phyloP scores from a whole-genome alignment of 1,140 invertebrate genomes.

The Macrotrachela quadricornifera region DNA sequence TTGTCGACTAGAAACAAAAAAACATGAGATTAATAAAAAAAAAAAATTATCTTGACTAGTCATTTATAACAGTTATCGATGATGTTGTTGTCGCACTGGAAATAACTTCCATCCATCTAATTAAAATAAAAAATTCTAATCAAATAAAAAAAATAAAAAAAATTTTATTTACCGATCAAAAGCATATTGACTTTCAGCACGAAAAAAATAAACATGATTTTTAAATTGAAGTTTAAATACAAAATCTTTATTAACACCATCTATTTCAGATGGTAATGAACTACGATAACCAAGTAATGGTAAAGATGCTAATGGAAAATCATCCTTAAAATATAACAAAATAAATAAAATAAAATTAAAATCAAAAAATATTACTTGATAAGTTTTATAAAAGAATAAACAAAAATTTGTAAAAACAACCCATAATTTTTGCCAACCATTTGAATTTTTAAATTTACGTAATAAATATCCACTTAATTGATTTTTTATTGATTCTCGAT shows the following conservation, averaged over 20 bases:
- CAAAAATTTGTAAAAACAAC: conserved; percentile 89
- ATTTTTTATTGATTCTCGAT: conserved; percentile 29
- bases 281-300: conserved; percentile 60
- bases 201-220: conserved; percentile 89
- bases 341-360: neutral
- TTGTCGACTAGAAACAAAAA: too few relatives aligned
- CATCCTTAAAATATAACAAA: conserved; percentile 24
- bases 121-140: conserved; percentile 10
- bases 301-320: conserved; percentile 60
- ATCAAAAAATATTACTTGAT: conserved; percentile 35
- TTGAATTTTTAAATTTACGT: conserved; percentile 86
- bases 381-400: conserved; percentile 92
- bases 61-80: too few relatives aligned
- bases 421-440: conserved; percentile 95
- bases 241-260: conserved; percentile 51
- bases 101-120: conserved; percentile 54
- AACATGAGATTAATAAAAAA: too few relatives aligned
- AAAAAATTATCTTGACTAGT: too few relatives aligned
- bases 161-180: conserved; percentile 27
- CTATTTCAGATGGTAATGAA: conserved; percentile 14
- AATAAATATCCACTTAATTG: conserved; percentile 69
- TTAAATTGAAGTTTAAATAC: conserved; percentile 93
- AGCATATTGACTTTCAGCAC: conserved; percentile 40
- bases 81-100: conserved; percentile 37
- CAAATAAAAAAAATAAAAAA: neutral